Conservation (phyloP, 2,797 vertebrate genomes). For the Sorex maritimensis region DNA sequence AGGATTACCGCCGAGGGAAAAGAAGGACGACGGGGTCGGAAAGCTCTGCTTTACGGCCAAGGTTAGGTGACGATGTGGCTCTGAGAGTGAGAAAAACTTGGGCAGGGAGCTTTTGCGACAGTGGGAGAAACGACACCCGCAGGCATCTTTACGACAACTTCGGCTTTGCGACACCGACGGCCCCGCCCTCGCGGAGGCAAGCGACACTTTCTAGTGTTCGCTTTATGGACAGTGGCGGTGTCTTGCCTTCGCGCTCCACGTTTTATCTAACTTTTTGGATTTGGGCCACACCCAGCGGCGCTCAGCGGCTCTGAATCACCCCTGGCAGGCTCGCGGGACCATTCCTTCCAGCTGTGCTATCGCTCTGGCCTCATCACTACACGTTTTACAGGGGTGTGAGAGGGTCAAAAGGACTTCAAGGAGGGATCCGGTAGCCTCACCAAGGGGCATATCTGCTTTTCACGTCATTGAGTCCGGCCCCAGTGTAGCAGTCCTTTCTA, state of each 20-base stretch:
- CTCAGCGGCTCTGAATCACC: too few relatives aligned
- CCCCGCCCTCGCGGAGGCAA: not conserved
- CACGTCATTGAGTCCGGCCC: not conserved
- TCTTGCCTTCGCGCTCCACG: not conserved
- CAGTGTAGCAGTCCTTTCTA: not conserved
- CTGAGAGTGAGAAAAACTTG: not conserved
- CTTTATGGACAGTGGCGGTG: slow-evolving; percentile 16
- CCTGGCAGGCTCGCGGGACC: too few relatives aligned
- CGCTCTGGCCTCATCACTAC: too few relatives aligned
- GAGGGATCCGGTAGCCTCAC: not conserved
- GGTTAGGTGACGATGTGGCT: not conserved
- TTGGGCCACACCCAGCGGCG: too few relatives aligned
- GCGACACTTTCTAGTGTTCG: not conserved
- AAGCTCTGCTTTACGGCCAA: slow-evolving; percentile 83
- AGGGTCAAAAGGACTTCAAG: not conserved
- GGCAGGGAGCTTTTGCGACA: slow-evolving; percentile 79
- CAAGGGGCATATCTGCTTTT: not conserved
- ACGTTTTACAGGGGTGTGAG: too few relatives aligned
- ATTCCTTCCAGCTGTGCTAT: too few relatives aligned
- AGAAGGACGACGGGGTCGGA: slow-evolving; percentile 69
- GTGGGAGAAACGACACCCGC: slow-evolving; percentile 48
- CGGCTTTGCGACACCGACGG: slow-evolving; percentile 69
- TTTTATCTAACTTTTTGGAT: too few relatives aligned
- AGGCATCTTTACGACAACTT: slow-evolving; percentile 64
- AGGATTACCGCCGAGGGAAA: slow-evolving; percentile 11